Evolutionary conservation across 2,113 vertebrate species (phyloP).

Genomic region (Blennius ocellaris): DNA sequence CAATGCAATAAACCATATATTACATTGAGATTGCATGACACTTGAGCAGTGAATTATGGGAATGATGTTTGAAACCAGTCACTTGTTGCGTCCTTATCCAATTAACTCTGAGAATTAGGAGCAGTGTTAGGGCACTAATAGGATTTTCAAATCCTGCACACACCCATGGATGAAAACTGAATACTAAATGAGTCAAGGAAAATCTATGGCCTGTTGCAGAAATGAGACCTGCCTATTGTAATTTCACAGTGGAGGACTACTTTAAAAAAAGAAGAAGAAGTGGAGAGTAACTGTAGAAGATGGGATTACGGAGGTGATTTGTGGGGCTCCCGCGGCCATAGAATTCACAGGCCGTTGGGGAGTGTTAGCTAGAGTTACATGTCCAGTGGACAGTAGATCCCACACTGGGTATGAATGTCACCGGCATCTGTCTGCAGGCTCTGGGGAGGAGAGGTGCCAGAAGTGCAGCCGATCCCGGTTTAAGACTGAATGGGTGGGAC

Average conservation of each 20-base stretch:
- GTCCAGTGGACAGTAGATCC: conserved; percentile 64
- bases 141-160: conserved; percentile 42
- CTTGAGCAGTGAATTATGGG: conserved; percentile 50
- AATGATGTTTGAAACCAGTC: conserved; percentile 8
- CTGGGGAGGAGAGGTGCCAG: conserved; percentile 55
- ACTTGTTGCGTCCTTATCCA: conserved; percentile 57
- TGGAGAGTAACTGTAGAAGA: conserved; percentile 42
- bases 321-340: conserved; percentile 47
- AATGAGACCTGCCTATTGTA: conserved; percentile 45
- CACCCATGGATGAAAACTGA: conserved; percentile 5
- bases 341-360: conserved; percentile 55
- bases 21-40: conserved; percentile 55
- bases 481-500: conserved; percentile 35
- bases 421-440: conserved; percentile 59
- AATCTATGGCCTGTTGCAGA: conserved; percentile 40
- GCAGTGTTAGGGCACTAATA: conserved; percentile 16
- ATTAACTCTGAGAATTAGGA: conserved; percentile 43
- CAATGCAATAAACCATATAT: conserved; percentile 51
- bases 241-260: conserved; percentile 55
- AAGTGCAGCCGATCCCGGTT: conserved; percentile 40
- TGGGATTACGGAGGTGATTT: conserved; percentile 44
- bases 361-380: conserved; percentile 63
- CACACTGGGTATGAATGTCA: conserved; percentile 68
- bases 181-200: conserved; percentile 24
- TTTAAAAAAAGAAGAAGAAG: conserved; percentile 51